These are phyloP conservation scores for Drosophila mulleri DNA, from an alignment of 2,888 invertebrate species.

Conservation along the genomic window DNA sequence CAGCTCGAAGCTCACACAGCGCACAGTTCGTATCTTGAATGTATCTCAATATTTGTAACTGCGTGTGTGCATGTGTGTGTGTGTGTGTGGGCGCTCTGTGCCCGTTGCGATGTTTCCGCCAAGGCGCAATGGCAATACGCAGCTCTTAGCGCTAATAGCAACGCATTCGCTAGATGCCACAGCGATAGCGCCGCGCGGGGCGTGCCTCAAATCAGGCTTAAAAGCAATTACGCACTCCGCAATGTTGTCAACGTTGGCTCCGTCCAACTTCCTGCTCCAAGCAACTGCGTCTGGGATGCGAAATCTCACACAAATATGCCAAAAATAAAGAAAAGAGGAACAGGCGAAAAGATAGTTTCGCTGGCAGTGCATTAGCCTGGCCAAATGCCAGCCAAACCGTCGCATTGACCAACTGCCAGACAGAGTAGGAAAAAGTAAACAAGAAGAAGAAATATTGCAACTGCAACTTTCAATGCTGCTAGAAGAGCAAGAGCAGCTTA, in stretches of 20 bases:
- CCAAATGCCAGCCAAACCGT: slow-evolving; percentile 6
- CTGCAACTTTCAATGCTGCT: not conserved
- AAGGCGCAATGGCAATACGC: slow-evolving; percentile 50
- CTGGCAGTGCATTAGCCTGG: slow-evolving; percentile 39
- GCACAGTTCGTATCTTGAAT: slow-evolving; percentile 10
- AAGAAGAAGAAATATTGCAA: not conserved
- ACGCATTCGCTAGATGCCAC: slow-evolving; percentile 22
- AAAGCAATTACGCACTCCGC: slow-evolving; percentile 75
- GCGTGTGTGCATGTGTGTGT: slow-evolving; percentile 25
- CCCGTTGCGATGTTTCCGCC: slow-evolving; percentile 58
- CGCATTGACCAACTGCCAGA: slow-evolving; percentile 7
- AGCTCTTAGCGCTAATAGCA: slow-evolving; percentile 70
- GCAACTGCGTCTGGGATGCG: slow-evolving; percentile 47
- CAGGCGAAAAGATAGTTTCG: slow-evolving; percentile 27
- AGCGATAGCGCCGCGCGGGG: slow-evolving; percentile 32
- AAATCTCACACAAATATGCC: slow-evolving; percentile 38
- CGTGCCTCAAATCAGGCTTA: slow-evolving; percentile 66
- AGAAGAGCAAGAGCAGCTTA: not conserved
- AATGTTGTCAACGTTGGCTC: slow-evolving; percentile 53
- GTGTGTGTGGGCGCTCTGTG: slow-evolving; percentile 7
- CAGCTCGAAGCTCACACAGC: not conserved
- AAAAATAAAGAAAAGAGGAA: not conserved
- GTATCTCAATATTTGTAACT: slow-evolving; percentile 16
- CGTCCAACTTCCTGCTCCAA: slow-evolving; percentile 63
- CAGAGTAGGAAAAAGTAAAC: not conserved